Base-by-base conservation (phyloP, 2,113 vertebrate genomes). In the Lophius piscatorius region DNA sequence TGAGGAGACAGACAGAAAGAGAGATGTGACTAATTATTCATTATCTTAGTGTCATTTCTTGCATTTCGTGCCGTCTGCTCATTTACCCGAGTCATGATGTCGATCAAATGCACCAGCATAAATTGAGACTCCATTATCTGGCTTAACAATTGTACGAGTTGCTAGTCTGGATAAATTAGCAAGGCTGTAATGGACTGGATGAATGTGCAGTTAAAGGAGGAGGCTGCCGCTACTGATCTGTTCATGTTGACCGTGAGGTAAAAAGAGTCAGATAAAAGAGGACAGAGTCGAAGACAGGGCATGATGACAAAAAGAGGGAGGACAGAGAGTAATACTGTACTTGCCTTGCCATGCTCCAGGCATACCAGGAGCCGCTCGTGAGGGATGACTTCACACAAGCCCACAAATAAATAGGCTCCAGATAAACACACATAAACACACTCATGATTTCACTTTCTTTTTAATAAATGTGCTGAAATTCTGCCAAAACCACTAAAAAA, bases 1-100 rank as follows among this genome's bases (percentile, higher is more conserved):
- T 99, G 85, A 1, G 48, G 74, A 74, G 75, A 92, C 29, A 91
- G 3, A 66, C 8, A 62, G 8, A 66, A 31, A 35, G 28, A 64
- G 13, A 22, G 4, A 52, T 26, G 17, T 46, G 7, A 55, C 41
- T 18, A 50, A 35, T 20, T 1, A 48, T 63, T 34, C 26, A 58
- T 44, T 13, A 39, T 14, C 34, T 29, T 21, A 24, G 26, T 9
- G n/a, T 44, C 24, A 38, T 17, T 29, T 28, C 47, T 23, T 12
- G 5, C 24, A 38, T 17, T 29, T 28, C 47, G 21, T 12, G 5
- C 62, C 38, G 39, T 17, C 31, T 33, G 3, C 9, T 16, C 16
- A 16, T 38, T 38, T 38, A 33, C 31, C 31, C 44, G n/a, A n/a
- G n/a, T n/a, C n/a, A n/a, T n/a, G n/a, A n/a, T n/a, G n/a, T n/a